Evolutionary conservation across 2,797 vertebrate genomes (phyloP).

Genomic region (Sebastes ruberrimus): DNA sequence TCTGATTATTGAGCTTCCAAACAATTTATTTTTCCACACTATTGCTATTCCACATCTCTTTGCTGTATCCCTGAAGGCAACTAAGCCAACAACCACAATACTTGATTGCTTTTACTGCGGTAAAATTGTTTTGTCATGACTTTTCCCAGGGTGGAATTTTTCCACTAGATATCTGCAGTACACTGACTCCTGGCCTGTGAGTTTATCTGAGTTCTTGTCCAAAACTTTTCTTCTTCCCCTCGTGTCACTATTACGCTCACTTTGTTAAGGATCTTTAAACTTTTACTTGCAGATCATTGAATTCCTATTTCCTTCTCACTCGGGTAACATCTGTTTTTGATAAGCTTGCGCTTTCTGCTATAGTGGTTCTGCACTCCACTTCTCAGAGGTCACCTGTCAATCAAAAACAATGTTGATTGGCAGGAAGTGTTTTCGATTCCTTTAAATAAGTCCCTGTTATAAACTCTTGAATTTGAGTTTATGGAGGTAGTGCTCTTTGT

Average conservation of each 20-base stretch:
- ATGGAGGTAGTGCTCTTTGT: background rate
- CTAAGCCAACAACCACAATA: background rate
- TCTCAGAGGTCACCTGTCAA: background rate
- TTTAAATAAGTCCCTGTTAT: background rate
- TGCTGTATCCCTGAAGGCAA: conserved; percentile 23
- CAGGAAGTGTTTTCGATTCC: background rate
- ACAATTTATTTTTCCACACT: background rate
- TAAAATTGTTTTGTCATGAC: conserved; percentile 28
- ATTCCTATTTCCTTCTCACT: background rate
- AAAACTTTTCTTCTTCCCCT: background rate
- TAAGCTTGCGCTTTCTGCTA: background rate
- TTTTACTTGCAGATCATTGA: background rate
- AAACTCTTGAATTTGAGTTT: background rate
- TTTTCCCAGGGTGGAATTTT: background rate
- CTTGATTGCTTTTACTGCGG: conserved; percentile 16
- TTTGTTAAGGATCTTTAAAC: background rate
- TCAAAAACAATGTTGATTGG: background rate
- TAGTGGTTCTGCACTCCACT: background rate
- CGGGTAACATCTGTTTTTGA: background rate
- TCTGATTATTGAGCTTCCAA: conserved; percentile 7
- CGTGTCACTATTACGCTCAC: background rate
- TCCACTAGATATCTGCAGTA: background rate
- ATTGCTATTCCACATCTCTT: conserved; percentile 16
- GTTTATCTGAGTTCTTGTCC: background rate
- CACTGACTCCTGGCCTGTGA: background rate